Evolutionary conservation across 1,140 invertebrate species (phyloP).

Genomic region (Anoplolepis gracilipes): DNA sequence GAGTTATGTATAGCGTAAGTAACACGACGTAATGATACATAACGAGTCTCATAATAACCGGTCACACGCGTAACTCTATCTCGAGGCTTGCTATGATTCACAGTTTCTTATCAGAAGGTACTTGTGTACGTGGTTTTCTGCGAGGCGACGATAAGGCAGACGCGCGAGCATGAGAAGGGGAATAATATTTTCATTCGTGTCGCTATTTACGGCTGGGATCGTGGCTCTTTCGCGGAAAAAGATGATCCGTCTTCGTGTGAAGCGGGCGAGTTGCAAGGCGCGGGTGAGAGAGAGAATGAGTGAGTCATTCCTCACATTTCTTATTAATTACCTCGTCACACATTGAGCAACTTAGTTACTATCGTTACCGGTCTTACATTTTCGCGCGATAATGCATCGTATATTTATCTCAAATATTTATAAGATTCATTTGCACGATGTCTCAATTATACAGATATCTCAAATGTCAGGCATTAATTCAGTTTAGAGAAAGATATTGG

Average conservation of each 20-base stretch:
- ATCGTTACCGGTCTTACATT: neutral
- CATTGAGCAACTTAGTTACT: neutral
- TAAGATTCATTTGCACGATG: neutral
- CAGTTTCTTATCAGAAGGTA: slow-evolving; percentile 59
- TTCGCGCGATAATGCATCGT: neutral
- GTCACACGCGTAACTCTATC: slow-evolving; percentile 54
- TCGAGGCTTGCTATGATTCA: slow-evolving; percentile 65
- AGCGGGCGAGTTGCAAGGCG: slow-evolving; percentile 4
- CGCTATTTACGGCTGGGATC: slow-evolving; percentile 45
- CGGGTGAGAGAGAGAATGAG: neutral
- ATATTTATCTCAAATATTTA: slow-evolving; percentile 22
- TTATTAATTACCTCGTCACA: slow-evolving; percentile 30
- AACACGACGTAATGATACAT: slow-evolving; percentile 30
- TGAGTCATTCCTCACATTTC: slow-evolving; percentile 29
- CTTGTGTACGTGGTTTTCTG: slow-evolving; percentile 59
- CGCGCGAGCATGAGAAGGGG: slow-evolving; percentile 45
- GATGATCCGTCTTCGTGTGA: slow-evolving; percentile 36
- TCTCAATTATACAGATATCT: slow-evolving; percentile 28
- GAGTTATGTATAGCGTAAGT: neutral
- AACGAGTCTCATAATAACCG: slow-evolving; percentile 25
- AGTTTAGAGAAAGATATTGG: neutral
- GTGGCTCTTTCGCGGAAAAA: slow-evolving; percentile 45
- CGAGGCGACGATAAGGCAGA: slow-evolving; percentile 39
- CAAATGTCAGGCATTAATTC: neutral
- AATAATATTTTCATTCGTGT: slow-evolving; percentile 49